Percentiles rank a stretch among this genome's conserved stretches.
Conservation (phyloP, 2,113 vertebrate species). For the Dasyornis broadbenti region DNA sequence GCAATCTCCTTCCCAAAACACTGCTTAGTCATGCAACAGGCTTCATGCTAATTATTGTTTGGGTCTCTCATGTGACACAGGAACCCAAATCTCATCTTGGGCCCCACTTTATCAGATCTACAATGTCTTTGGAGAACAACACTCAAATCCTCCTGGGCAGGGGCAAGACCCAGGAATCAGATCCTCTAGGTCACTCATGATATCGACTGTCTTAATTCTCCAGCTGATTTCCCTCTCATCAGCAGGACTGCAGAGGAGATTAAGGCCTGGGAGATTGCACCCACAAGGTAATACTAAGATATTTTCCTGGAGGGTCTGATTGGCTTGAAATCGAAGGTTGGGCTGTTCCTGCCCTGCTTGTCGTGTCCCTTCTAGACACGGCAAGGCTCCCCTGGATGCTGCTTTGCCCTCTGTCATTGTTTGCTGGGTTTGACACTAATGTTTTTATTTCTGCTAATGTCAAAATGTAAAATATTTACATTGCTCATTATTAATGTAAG, state of each 20-base stretch:
- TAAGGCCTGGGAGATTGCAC: not conserved
- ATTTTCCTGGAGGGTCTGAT: not conserved
- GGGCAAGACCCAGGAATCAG: not conserved
- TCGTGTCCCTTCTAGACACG: not conserved
- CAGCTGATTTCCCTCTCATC: not conserved
- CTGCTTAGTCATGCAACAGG: not conserved
- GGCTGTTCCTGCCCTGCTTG: not conserved
- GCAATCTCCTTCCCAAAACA: not conserved
- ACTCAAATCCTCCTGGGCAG: not conserved
- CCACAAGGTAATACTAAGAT: not conserved
- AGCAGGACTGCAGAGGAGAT: not conserved
- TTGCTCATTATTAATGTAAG: conserved; percentile 23
- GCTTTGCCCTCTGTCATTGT: not conserved
- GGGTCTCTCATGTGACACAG: not conserved
- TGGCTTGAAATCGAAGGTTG: not conserved
- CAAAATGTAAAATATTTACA: conserved; percentile 20
- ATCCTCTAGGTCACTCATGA: not conserved
- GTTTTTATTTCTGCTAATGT: not conserved
- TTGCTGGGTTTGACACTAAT: not conserved
- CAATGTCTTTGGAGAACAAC: not conserved
- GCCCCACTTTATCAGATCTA: not conserved
- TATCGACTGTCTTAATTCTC: not conserved
- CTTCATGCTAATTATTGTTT: not conserved
- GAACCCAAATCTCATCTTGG: not conserved
- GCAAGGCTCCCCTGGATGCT: not conserved